A percentile compares a stretch with the other conserved stretches of the same genome.
phyloP scores from a whole-genome alignment of 2,797 vertebrate species.

The Galaxias olidus region DNA sequence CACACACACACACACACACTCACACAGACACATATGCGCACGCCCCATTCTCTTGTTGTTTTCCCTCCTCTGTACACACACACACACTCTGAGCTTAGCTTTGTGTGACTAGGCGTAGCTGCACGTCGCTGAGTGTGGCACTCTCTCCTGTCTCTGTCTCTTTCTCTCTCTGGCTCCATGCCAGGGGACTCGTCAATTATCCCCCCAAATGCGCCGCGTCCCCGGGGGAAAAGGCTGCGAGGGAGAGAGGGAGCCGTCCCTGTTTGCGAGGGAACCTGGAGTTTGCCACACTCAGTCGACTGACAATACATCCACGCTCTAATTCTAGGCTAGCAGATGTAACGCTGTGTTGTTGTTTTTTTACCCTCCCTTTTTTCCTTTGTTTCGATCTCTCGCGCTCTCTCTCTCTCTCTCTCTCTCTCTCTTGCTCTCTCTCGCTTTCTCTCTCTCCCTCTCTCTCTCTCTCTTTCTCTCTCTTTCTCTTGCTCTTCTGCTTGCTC shows the following conservation, averaged over 20 bases:
- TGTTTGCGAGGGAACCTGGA: conserved; percentile 80
- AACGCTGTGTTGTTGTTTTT: conserved; percentile 52
- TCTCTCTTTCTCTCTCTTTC: conserved; percentile 1
- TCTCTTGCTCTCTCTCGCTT: conserved; percentile 55
- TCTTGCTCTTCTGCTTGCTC: conserved; percentile 44
- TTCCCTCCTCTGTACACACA: conserved; percentile 20
- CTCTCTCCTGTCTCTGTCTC: neutral
- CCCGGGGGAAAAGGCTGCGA: conserved; percentile 62
- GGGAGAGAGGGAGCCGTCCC: conserved; percentile 73
- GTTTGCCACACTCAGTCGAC: conserved; percentile 74
- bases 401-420: conserved; percentile 15
- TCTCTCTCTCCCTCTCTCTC: too few species aligned
- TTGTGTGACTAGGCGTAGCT: conserved; percentile 53
- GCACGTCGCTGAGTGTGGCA: conserved; percentile 61
- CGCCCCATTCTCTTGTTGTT: neutral
- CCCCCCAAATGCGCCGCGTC: conserved; percentile 78
- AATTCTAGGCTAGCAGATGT: conserved; percentile 78
- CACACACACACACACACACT: conserved; percentile 19
- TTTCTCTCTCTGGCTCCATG: conserved; percentile 65
- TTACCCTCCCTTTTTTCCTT: conserved; percentile 6
- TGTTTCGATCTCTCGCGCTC: conserved; percentile 47
- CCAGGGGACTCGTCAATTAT: conserved; percentile 83
- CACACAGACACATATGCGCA: conserved; percentile 16
- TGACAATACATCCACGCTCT: conserved; percentile 78
- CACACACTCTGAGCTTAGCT: conserved; percentile 52